Conservation (phyloP, 2,113 vertebrate genomes). For the Etheostoma cragini region DNA sequence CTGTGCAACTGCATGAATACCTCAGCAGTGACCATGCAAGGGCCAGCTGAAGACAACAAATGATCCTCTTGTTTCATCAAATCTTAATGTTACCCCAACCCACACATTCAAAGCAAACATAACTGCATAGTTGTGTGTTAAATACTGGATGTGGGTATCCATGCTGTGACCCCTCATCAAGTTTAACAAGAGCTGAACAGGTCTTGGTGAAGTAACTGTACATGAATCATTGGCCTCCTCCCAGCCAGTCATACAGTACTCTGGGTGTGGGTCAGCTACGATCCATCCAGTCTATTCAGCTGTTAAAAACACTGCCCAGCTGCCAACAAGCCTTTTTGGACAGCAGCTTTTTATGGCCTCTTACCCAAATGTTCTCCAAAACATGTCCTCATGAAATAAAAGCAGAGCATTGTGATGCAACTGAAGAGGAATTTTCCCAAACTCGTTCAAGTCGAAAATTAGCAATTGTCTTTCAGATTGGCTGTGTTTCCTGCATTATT, state of each 20-base stretch:
- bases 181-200: constrained; percentile 42
- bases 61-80: not conserved
- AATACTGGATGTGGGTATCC: not conserved
- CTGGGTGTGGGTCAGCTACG: constrained; percentile 63
- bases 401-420: constrained; percentile 55
- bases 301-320: constrained; percentile 64
- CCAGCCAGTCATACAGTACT: constrained; percentile 9
- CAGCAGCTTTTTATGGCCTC: constrained; percentile 37
- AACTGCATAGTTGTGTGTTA: not conserved
- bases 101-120: not conserved
- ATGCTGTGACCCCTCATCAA: constrained; percentile 3
- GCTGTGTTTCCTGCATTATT: not conserved
- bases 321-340: constrained; percentile 69
- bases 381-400: constrained; percentile 62
- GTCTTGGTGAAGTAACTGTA: constrained; percentile 20
- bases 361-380: constrained; percentile 53
- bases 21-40: not conserved
- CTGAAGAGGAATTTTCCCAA: constrained; percentile 59
- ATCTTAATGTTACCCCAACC: not conserved
- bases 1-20: constrained; percentile 17
- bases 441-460: constrained; percentile 9
- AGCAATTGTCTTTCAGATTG: not conserved
- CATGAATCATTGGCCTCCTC: constrained; percentile 56
- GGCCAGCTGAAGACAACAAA: not conserved
- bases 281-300: constrained; percentile 59